A percentile compares a stretch with the other conserved stretches of the same genome.
Conservation (phyloP, 2,797 vertebrate genomes). For the Cynodonichthys magdalenae region DNA sequence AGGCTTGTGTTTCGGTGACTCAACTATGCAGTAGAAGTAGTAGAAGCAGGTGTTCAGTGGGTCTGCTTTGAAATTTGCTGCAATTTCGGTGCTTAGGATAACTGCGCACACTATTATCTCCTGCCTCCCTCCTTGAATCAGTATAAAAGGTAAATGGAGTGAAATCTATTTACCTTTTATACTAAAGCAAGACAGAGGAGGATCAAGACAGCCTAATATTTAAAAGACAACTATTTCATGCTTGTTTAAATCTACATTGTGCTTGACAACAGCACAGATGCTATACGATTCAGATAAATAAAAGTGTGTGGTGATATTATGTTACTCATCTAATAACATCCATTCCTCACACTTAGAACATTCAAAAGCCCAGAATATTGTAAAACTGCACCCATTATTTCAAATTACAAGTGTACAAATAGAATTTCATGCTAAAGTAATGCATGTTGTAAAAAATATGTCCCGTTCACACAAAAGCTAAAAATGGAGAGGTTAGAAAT, state of each 20-base stretch:
- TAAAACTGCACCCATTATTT: too few species aligned
- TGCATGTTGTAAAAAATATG: neutral
- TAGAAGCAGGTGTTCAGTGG: neutral
- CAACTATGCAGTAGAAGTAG: conserved; percentile 29
- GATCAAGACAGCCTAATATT: neutral
- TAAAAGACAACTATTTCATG: neutral
- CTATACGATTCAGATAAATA: neutral
- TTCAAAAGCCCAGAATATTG: too few species aligned
- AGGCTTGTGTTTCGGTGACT: conserved; percentile 16
- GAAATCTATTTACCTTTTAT: neutral
- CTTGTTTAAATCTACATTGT: neutral
- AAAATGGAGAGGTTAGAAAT: too few species aligned
- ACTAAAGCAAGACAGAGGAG: neutral
- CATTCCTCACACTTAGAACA: too few species aligned
- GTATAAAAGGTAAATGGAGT: neutral
- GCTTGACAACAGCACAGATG: neutral
- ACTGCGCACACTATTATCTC: neutral
- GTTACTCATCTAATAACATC: too few species aligned
- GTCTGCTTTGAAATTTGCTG: conserved; percentile 16
- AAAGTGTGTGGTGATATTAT: neutral
- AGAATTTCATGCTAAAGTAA: neutral
- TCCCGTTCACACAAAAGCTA: neutral
- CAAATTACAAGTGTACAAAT: neutral
- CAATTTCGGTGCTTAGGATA: neutral
- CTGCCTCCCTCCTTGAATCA: conserved; percentile 6